Evolutionary conservation across 2,888 invertebrate genomes (phyloP), one percentile per base, ranked within the genome.

Genomic region (Drosophila algonquin): DNA sequence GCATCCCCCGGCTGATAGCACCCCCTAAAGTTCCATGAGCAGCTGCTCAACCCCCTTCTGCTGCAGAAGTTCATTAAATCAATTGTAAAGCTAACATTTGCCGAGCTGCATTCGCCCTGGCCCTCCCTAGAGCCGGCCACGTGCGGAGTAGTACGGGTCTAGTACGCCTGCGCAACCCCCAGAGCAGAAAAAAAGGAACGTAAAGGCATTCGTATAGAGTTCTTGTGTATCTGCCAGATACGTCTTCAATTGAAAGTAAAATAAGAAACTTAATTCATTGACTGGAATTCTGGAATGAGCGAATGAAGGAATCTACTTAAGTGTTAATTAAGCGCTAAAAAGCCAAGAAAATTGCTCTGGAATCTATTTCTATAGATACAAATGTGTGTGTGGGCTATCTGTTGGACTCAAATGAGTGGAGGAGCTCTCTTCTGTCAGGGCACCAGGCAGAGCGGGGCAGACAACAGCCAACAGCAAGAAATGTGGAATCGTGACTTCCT

Each of bases 401-500:
- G 40, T 27, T 62, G 70, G 71, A 71, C 63, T 71, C 71, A 63
- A 72, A 54, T 70, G 48, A 71, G 62, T 32, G 44, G 46, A 68
- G 59, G 16, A 30, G 48, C 21, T 50, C 21, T 2, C 6, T 14
- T 40, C 40, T 40, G 47, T 47, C 27, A 27, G 63, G 63, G 40
- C 64, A 14, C 40, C 63, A 63, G 52, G 46, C 63, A 16, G 32
- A 14, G 67, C 40, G 50, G 56, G 60, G 47, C 16, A 40, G 24
- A 63, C 44, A 52, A 58, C 65, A 16, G 24, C 24, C 14, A 40
- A 40, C 40, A 40, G 7, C 40, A 40, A 54, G 52, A 67, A 63
- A 63, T 74, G 69, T 84, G 81, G 53, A 84, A 80, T 84, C 84
- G 84, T 84, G 84, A 84, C 84, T 84, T 87, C 84, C 84, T 87